phyloP scores from a whole-genome alignment of 2,888 invertebrate species.

The Quadroppia sp. region DNA sequence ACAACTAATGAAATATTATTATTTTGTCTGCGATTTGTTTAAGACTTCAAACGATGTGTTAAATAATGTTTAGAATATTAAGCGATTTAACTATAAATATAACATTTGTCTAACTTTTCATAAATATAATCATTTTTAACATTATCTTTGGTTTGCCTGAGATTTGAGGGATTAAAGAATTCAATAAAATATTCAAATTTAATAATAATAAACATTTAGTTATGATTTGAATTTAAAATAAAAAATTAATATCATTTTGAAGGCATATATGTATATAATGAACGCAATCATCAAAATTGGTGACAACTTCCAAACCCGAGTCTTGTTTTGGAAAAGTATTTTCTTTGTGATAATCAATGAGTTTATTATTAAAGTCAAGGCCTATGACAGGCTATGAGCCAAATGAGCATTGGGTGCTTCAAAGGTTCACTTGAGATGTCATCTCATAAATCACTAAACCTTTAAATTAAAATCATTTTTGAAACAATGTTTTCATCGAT shows the following conservation, averaged over 20 bases:
- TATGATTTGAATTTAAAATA: neutral
- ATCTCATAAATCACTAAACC: conserved; percentile 17
- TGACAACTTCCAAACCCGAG: conserved; percentile 12
- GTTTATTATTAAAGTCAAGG: conserved; percentile 16
- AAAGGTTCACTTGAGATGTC: conserved; percentile 1
- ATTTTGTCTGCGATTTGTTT: no score
- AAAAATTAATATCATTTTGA: neutral
- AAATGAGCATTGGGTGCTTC: conserved; percentile 29
- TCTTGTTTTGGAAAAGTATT: neutral
- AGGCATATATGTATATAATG: conserved; percentile 21
- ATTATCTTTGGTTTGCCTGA: conserved; percentile 9
- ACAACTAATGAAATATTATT: no score
- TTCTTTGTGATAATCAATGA: neutral
- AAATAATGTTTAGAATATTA: neutral
- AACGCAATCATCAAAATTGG: conserved; percentile 1
- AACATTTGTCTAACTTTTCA: neutral
- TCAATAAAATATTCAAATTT: conserved; percentile 6
- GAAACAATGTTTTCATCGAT: neutral
- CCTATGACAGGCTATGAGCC: conserved; percentile 19
- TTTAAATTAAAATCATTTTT: neutral
- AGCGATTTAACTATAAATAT: neutral
- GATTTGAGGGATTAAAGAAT: conserved; percentile 5
- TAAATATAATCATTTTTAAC: conserved; percentile 1
- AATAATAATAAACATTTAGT: conserved; percentile 10
- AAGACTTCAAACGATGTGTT: no score